A percentile compares a stretch with the other conserved stretches of the same genome.
Conservation (phyloP, 2,113 vertebrate genomes). For the Oreocharis arfaki region DNA sequence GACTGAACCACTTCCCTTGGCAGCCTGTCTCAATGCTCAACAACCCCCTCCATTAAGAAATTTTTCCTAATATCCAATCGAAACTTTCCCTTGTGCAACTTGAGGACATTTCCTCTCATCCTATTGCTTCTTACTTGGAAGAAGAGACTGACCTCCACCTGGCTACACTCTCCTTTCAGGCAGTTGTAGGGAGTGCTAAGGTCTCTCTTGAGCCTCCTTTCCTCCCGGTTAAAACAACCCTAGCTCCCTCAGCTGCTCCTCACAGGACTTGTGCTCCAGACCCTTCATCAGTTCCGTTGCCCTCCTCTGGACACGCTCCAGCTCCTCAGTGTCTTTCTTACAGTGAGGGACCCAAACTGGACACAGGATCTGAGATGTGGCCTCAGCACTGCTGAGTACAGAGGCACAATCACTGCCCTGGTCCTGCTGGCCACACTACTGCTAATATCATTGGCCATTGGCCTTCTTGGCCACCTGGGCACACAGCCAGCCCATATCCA, state of each 20-base stretch:
- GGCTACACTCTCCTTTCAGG: not conserved
- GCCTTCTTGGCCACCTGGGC: not conserved
- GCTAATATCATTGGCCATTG: not conserved
- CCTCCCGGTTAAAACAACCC: not conserved
- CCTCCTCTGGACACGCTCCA: rapidly evolving
- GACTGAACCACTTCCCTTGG: not conserved
- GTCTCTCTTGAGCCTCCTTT: not conserved
- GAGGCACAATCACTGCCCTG: not conserved
- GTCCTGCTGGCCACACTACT: not conserved
- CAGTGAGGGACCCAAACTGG: not conserved
- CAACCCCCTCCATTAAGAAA: not conserved
- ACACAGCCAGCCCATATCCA: not conserved
- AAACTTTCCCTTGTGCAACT: not conserved
- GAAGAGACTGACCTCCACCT: not conserved
- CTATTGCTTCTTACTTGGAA: not conserved
- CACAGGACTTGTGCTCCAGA: not conserved
- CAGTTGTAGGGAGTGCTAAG: not conserved
- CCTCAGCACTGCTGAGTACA: not conserved
- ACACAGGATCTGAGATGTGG: not conserved
- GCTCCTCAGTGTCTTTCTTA: not conserved
- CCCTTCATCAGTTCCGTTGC: not conserved
- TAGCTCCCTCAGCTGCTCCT: not conserved
- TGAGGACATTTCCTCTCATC: not conserved
- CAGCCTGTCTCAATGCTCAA: not conserved
- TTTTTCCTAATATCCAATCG: not conserved